A percentile compares a stretch with the other conserved stretches of the same genome.
Conservation (phyloP, 2,113 vertebrate species). For the Epinephelus lanceolatus region DNA sequence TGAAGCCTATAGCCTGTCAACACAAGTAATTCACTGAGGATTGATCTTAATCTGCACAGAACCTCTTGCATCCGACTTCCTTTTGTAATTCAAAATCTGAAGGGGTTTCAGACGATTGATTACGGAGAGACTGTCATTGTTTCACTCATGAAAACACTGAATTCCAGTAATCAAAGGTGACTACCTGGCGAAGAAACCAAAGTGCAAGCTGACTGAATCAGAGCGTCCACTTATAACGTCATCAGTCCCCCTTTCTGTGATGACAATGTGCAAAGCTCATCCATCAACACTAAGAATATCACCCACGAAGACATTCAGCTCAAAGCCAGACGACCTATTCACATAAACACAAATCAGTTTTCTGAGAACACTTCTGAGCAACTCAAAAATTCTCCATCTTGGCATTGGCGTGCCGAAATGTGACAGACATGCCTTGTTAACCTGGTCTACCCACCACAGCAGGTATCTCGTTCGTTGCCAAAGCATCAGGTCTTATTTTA, state of each 20-base stretch:
- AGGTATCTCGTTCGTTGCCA: background rate
- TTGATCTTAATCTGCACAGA: conserved; percentile 7
- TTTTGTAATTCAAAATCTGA: background rate
- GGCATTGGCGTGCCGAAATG: background rate
- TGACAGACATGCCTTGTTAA: background rate
- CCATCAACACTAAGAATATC: background rate
- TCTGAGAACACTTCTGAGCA: background rate
- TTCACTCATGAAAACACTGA: conserved; percentile 4
- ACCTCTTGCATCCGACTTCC: background rate
- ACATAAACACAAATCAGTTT: conserved; percentile 14
- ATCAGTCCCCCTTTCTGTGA: background rate
- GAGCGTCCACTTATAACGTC: background rate
- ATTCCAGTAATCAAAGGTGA: conserved; percentile 2
- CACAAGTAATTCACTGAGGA: conserved; percentile 1
- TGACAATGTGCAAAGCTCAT: background rate
- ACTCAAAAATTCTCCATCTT: background rate
- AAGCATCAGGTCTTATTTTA: background rate
- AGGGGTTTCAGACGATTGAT: background rate
- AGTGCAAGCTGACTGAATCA: background rate
- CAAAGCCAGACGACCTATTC: background rate
- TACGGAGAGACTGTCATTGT: background rate
- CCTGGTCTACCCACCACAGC: background rate
- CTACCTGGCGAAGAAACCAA: conserved; percentile 16
- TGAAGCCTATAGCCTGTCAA: conserved; percentile 19
- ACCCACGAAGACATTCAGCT: background rate